phyloP scores from a whole-genome alignment of 2,797 vertebrate species.

The Silurus lanzhouensis region DNA sequence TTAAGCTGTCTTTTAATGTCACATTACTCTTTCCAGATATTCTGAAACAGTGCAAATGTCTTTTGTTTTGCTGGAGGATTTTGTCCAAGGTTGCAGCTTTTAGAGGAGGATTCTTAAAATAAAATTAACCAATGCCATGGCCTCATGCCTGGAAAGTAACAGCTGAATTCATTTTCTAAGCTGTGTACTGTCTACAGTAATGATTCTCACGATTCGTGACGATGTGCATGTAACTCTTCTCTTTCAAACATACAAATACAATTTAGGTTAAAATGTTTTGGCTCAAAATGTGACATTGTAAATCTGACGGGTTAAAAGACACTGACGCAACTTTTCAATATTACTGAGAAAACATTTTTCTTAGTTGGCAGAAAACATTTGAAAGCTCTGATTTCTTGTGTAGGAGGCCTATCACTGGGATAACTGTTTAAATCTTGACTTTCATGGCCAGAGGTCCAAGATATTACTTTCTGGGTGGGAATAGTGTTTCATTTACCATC shows the following conservation, averaged over 20 bases:
- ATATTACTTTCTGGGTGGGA: not conserved
- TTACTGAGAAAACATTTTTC: not conserved
- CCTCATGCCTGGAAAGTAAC: not conserved
- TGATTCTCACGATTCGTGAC: not conserved
- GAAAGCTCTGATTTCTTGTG: conserved; percentile 6
- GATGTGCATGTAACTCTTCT: not conserved
- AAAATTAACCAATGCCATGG: conserved; percentile 16
- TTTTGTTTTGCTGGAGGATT: conserved; percentile 15
- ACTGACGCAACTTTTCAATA: not conserved
- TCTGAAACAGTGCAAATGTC: conserved; percentile 25
- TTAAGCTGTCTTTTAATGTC: conserved; percentile 40
- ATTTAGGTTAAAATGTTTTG: not conserved
- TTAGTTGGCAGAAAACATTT: conserved; percentile 2
- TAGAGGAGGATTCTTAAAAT: conserved; percentile 9
- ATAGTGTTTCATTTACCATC: not conserved
- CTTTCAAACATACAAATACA: not conserved
- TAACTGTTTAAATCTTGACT: conserved; percentile 4
- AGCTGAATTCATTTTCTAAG: conserved; percentile 1
- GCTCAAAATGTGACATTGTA: not conserved
- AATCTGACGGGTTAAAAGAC: conserved; percentile 6
- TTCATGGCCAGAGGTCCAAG: not conserved
- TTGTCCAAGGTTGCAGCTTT: conserved; percentile 6
- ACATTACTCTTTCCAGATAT: conserved; percentile 16
- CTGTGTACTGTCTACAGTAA: not conserved
- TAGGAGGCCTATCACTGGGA: not conserved